These are phyloP conservation scores for Hartigia nigra DNA, from an alignment of 2,888 invertebrate species.

Conservation along the genomic window DNA sequence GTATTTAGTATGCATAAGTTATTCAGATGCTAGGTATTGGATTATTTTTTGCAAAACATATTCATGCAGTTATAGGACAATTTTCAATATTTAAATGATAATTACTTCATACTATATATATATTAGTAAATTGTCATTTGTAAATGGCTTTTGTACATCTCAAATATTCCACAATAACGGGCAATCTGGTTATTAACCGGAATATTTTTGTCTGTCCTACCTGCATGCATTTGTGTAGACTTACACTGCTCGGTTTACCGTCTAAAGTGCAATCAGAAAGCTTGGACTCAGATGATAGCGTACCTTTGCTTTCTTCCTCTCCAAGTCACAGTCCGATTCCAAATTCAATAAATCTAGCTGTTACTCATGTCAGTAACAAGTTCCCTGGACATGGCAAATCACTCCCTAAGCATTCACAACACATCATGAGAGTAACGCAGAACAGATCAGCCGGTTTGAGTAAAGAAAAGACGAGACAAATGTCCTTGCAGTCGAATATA, in stretches of 20 bases:
- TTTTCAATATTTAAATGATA: conserved; percentile 3
- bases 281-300: conserved; percentile 52
- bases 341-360: conserved; percentile 28
- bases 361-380: conserved; percentile 36
- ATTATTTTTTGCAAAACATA: not conserved
- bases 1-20: not conserved
- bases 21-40: not conserved
- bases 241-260: conserved; percentile 50
- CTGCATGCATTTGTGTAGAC: conserved; percentile 52
- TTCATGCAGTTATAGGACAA: not conserved
- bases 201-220: conserved; percentile 38
- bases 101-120: not conserved
- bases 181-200: conserved; percentile 9
- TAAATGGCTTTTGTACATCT: not conserved
- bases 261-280: conserved; percentile 45
- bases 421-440: conserved; percentile 37
- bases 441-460: conserved; percentile 24
- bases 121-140: not conserved
- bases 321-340: conserved; percentile 36
- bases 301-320: conserved; percentile 42
- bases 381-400: conserved; percentile 42
- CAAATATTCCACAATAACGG: not conserved
- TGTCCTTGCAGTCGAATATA: conserved; percentile 27
- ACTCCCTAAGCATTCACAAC: conserved; percentile 25
- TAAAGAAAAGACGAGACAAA: conserved; percentile 20